Base-by-base conservation (phyloP, 2,888 invertebrate genomes). In the Pecten maximus region DNA sequence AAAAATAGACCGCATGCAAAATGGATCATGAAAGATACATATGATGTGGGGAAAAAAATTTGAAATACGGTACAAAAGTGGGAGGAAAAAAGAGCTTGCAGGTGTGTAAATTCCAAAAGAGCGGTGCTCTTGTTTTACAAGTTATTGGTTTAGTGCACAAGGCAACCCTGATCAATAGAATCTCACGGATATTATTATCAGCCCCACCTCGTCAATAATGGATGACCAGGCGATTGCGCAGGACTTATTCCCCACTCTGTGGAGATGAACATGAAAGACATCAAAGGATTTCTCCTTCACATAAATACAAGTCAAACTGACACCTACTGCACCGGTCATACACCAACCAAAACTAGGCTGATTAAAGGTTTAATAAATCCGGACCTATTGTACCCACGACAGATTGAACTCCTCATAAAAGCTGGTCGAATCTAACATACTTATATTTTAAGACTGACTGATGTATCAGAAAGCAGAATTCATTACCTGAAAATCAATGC, bases 171-270 rank as follows among this genome's bases (percentile, higher is more conserved):
- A 74, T 74, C 74, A 35, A 74, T 74, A 74, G 35, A 6, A 35
- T 74, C 74, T 74, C 74, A 74, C 74, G 74, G 74, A 74, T 74
- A 74, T 74, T 74, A 74, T 74, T 74, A 74, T 74, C 74, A 35
- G 74, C 35, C 74, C 35, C 35, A 23, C n/a, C 74, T 74, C 74
- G 28, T 74, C 74, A 74, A 74, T 74, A 74, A 74, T 74, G 74
- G 35, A 74, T 74, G 74, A 74, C 74, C 35, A 74, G 74, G 28
- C 74, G 74, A 74, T 74, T 74, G 74, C 35, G 16, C 74, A 35
- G 74, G 74, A 74, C 74, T 35, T 74, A 74, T 74, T 74, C 74
- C 74, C 74, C 35, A 74, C 74, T 74, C 74, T 35, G 28, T 10
- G 2, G 74, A 28, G 35, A 35, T 35, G 74, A 15, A 74, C 74